Percentiles rank a stretch among this genome's conserved stretches.
phyloP scores from a whole-genome alignment of 1,140 invertebrate genomes.

The Orchestia grillus region DNA sequence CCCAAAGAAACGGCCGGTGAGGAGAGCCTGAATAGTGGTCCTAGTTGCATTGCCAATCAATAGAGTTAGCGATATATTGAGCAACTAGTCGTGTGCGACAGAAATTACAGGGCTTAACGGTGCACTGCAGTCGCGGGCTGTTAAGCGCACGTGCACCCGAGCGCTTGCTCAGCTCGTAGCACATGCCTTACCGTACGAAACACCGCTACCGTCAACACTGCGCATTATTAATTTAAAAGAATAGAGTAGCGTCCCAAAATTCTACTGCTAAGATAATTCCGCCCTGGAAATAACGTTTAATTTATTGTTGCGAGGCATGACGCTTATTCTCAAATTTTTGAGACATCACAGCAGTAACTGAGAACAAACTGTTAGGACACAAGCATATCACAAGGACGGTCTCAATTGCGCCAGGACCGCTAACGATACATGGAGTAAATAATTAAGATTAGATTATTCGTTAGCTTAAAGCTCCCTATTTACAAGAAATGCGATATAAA shows the following conservation, averaged over 20 bases:
- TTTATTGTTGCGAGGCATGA: too few species aligned
- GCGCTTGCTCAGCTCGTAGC: background rate
- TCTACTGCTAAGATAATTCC: too few species aligned
- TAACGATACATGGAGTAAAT: too few species aligned
- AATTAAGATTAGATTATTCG: too few species aligned
- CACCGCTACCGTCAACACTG: background rate
- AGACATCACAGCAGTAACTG: too few species aligned
- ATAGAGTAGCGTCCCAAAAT: background rate
- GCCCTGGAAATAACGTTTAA: too few species aligned
- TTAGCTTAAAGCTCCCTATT: too few species aligned
- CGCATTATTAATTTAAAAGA: background rate
- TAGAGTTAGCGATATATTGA: constrained; percentile 1
- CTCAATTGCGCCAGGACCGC: too few species aligned
- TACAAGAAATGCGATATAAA: too few species aligned
- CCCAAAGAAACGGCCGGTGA: background rate
- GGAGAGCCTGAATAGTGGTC: background rate
- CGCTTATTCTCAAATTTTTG: too few species aligned
- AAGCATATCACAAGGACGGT: too few species aligned
- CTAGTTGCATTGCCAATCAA: background rate
- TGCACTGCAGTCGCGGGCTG: background rate
- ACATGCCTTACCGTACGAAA: background rate
- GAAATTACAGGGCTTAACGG: background rate
- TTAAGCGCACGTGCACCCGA: background rate
- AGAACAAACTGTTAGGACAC: too few species aligned
- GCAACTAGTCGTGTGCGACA: background rate